phyloP scores from a whole-genome alignment of 2,888 invertebrate genomes.

The Atrina japonica region DNA sequence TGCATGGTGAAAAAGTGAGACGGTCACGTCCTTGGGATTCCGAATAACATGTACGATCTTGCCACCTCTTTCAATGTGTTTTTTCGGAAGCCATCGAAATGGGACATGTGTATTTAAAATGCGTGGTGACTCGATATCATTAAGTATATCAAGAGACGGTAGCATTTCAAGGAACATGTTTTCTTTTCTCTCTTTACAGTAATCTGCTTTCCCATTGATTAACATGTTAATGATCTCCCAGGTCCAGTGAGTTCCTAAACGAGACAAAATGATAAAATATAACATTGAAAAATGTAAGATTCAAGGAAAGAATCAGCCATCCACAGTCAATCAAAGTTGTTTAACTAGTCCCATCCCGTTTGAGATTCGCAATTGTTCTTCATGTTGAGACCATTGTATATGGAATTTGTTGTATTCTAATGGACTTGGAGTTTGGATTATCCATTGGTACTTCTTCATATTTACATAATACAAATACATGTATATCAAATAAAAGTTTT shows the following conservation, averaged over 20 bases:
- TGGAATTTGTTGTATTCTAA: too few relatives aligned
- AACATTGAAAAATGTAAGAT: too few relatives aligned
- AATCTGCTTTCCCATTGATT: slow-evolving; percentile 6
- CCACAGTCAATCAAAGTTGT: too few relatives aligned
- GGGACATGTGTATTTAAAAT: slow-evolving; percentile 18
- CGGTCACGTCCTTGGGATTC: slow-evolving; percentile 21
- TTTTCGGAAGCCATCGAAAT: slow-evolving; percentile 14
- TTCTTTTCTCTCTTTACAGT: slow-evolving; percentile 8
- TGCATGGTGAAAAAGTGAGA: slow-evolving; percentile 23
- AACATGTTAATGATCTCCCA: slow-evolving; percentile 25
- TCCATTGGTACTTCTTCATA: too few relatives aligned
- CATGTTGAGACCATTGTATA: too few relatives aligned
- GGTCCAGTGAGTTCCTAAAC: slow-evolving; percentile 25
- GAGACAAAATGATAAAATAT: too few relatives aligned
- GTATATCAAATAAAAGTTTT: too few relatives aligned
- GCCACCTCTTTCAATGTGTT: slow-evolving; percentile 22
- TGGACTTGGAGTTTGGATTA: too few relatives aligned
- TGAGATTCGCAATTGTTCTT: too few relatives aligned
- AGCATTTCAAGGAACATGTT: slow-evolving; percentile 10
- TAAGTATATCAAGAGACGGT: not conserved
- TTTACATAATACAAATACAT: too few relatives aligned
- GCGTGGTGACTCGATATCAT: slow-evolving; percentile 17
- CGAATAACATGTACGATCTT: slow-evolving; percentile 23
- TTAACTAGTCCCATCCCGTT: too few relatives aligned
- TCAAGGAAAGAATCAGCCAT: too few relatives aligned